phyloP scores from a whole-genome alignment of 2,797 vertebrate species.

The Artibeus lituratus region DNA sequence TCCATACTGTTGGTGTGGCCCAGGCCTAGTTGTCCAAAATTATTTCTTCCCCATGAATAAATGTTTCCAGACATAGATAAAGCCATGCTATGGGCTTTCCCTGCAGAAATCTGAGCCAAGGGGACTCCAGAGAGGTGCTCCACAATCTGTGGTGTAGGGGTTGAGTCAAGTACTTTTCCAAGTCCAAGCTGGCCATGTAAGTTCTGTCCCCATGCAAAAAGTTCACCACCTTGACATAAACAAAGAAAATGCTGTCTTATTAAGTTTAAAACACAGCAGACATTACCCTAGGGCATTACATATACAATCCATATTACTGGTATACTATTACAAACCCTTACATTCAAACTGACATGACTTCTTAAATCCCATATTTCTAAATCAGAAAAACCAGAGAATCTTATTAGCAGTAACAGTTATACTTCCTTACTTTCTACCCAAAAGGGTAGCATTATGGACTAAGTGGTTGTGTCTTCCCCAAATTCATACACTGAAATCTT shows the following conservation, averaged over 20 bases:
- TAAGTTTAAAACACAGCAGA: background rate
- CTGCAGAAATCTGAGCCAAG: constrained; percentile 79
- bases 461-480: background rate
- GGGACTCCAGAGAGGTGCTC: constrained; percentile 70
- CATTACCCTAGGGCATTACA: background rate
- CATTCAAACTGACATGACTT: background rate
- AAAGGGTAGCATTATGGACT: background rate
- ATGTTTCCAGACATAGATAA: constrained; percentile 80
- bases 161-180: background rate
- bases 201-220: constrained; percentile 82
- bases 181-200: constrained; percentile 76
- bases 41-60: constrained; percentile 83
- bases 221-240: constrained; percentile 76
- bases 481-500: background rate
- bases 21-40: constrained; percentile 81
- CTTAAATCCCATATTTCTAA: background rate
- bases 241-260: background rate
- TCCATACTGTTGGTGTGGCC: constrained; percentile 78
- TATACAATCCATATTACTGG: background rate
- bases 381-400: background rate
- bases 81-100: constrained; percentile 75
- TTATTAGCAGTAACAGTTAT: background rate
- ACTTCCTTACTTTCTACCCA: background rate
- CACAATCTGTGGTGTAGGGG: constrained; percentile 53
- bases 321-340: background rate